phyloP scores from a whole-genome alignment of 2,888 invertebrate genomes.

The Diplazon laetatorius region DNA sequence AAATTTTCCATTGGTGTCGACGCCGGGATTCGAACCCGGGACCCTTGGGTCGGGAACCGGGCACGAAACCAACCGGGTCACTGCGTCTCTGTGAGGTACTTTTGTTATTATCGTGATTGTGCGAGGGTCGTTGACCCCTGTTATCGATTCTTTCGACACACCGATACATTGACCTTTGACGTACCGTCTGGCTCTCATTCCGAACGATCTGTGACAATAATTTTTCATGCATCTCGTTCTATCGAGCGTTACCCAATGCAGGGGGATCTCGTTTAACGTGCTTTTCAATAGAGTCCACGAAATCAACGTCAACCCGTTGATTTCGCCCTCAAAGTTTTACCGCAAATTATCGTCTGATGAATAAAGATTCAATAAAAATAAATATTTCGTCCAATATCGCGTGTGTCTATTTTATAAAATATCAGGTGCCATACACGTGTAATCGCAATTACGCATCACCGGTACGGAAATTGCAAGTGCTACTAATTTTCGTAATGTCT shows the following conservation, averaged over 20 bases:
- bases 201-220: slow-evolving; percentile 7
- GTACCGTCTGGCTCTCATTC: neutral
- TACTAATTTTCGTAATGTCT: neutral
- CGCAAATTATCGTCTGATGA: slow-evolving; percentile 21
- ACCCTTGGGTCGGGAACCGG: too few species aligned
- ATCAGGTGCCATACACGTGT: neutral
- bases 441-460: slow-evolving; percentile 2
- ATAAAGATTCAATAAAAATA: slow-evolving; percentile 25
- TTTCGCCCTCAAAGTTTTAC: slow-evolving; percentile 11
- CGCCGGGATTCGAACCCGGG: too few species aligned
- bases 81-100: too few species aligned
- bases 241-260: neutral
- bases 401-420: too few species aligned
- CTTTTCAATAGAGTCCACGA: slow-evolving; percentile 28
- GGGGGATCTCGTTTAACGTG: neutral
- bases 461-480: slow-evolving; percentile 1
- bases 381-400: neutral
- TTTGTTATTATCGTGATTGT: neutral
- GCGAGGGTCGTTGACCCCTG: neutral
- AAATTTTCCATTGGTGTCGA: too few species aligned
- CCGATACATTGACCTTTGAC: slow-evolving; percentile 22
- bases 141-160: neutral
- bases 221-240: slow-evolving; percentile 1
- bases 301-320: slow-evolving; percentile 20
- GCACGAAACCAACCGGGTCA: too few species aligned